Conservation (phyloP, 1,140 invertebrate genomes). For the Chlorops oryzae region DNA sequence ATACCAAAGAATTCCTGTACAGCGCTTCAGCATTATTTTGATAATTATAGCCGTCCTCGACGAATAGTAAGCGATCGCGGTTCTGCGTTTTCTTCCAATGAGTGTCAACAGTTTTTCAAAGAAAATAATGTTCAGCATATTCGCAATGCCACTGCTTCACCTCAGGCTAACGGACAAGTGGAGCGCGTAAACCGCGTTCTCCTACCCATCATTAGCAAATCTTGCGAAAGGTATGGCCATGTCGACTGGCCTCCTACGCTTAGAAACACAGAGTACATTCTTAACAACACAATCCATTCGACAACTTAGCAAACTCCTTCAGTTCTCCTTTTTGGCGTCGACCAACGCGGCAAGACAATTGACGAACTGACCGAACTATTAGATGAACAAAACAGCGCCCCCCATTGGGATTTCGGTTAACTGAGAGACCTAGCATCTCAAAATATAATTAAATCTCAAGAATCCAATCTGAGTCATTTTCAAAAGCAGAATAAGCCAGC, state of each 20-base stretch:
- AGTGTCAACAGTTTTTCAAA: constrained; percentile 21
- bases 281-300: constrained; percentile 26
- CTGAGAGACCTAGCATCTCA: too few relatives aligned
- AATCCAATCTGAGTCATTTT: too few relatives aligned
- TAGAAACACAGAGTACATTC: constrained; percentile 25
- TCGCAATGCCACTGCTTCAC: constrained; percentile 10
- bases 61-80: constrained; percentile 28
- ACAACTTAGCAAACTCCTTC: constrained; percentile 18
- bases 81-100: constrained; percentile 23
- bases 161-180: constrained; percentile 20
- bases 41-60: constrained; percentile 15
- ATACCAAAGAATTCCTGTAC: constrained; percentile 23
- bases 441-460: too few relatives aligned
- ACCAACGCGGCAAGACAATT: constrained; percentile 10
- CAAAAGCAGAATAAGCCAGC: too few relatives aligned
- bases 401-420: too few relatives aligned
- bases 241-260: too few relatives aligned
- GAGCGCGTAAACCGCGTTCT: too few relatives aligned
- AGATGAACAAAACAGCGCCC: too few relatives aligned
- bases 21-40: constrained; percentile 16
- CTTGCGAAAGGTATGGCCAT: too few relatives aligned
- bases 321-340: constrained; percentile 16
- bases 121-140: constrained; percentile 18
- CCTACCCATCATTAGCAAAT: too few relatives aligned
- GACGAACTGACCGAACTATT: too few relatives aligned